Percentiles rank a stretch among this genome's conserved stretches.
Conservation (phyloP, 2,888 invertebrate genomes). For the Andrena flavipes region DNA sequence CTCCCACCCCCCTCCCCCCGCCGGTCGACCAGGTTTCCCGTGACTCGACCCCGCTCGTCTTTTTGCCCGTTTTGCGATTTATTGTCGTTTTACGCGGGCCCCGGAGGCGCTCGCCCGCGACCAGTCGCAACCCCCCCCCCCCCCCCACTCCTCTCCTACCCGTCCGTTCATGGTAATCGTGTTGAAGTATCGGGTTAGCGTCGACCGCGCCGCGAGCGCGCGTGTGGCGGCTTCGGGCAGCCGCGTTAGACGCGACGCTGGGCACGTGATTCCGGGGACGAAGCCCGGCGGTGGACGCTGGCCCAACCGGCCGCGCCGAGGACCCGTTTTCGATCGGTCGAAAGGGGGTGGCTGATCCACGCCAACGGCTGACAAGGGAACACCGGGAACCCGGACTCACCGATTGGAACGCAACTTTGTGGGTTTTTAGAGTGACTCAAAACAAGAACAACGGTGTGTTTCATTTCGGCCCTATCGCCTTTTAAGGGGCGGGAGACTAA, state of each 20-base stretch:
- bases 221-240: slow-evolving; percentile 14
- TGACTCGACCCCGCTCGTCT: slow-evolving; percentile 21
- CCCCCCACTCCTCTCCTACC: no score
- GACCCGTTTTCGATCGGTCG: no score
- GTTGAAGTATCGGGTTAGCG: slow-evolving; percentile 32
- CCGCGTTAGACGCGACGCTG: neutral
- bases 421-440: no score
- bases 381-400: no score
- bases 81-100: slow-evolving; percentile 20
- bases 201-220: slow-evolving; percentile 17
- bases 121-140: neutral
- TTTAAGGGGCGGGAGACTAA: no score
- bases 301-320: neutral
- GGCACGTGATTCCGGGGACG: slow-evolving; percentile 17
- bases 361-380: no score
- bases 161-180: slow-evolving; percentile 10
- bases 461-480: no score
- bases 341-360: no score
- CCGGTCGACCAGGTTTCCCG: slow-evolving; percentile 40
- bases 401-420: no score
- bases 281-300: neutral
- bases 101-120: neutral
- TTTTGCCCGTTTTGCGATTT: slow-evolving; percentile 39
- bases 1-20: neutral
- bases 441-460: no score